A percentile compares a stretch with the other conserved stretches of the same genome.
Conservation (phyloP, 2,888 invertebrate genomes). For the Pseudococcus viburni region DNA sequence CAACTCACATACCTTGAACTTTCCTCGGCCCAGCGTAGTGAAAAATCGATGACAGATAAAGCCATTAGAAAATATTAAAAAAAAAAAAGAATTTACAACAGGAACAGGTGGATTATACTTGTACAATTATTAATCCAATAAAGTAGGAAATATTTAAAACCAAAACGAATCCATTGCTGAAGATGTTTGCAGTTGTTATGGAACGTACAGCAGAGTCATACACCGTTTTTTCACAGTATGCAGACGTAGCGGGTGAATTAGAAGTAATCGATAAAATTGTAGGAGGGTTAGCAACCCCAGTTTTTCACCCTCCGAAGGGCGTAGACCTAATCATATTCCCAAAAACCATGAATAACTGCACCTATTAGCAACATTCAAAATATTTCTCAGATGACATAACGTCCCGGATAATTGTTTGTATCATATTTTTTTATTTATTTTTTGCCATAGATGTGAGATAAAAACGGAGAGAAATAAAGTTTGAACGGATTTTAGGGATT, state of each 20-base stretch:
- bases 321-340: constrained; percentile 64
- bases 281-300: constrained; percentile 62
- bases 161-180: constrained; percentile 51
- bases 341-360: constrained; percentile 63
- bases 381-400: constrained; percentile 14
- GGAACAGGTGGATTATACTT: constrained; percentile 42
- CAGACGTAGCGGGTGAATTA: constrained; percentile 54
- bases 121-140: neutral
- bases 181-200: constrained; percentile 58
- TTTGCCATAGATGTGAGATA: neutral
- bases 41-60: constrained; percentile 8
- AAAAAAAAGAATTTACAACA: neutral
- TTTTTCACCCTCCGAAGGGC: constrained; percentile 65
- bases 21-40: neutral
- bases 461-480: neutral
- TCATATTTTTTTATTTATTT: neutral
- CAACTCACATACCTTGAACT: constrained; percentile 46
- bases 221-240: constrained; percentile 41
- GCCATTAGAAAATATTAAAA: neutral
- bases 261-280: constrained; percentile 61
- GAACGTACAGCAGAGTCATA: constrained; percentile 54
- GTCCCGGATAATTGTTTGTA: neutral
- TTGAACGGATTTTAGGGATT: neutral
- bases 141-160: constrained; percentile 48
- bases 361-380: constrained; percentile 57